Base-by-base conservation (phyloP, 2,888 invertebrate species). In the Bellardia pandia region DNA sequence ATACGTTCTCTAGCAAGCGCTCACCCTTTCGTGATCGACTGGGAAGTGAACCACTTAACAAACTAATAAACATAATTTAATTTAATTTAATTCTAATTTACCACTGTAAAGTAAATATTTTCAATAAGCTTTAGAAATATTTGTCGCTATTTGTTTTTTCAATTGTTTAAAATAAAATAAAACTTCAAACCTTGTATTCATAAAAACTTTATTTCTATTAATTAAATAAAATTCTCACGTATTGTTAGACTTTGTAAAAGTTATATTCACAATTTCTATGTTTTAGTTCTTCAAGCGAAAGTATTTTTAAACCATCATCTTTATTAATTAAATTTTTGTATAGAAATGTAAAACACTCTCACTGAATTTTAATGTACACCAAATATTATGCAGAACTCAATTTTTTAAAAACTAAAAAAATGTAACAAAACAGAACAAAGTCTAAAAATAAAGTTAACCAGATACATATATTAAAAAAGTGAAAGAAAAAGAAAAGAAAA, bases 401-500 rank as follows among this genome's bases (percentile, higher is more conserved):
- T 53, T 68, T 7, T 42, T 16, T 14, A 64, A 51, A 53, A 37
- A 42, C 40, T 4, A 16, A 42, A 42, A n/a, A 13, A 16, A 69
- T 23, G 23, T 23, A 69, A 14, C n/a, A 68, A 30, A 69, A 60
- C 16, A 2, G 7, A 68, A 58, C 51, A 53, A 30, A 33, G 37
- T 51, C 14, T 14, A 40, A 51, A 64, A 56, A 11, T 14, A 30
- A 45, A 23, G 23, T 23, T 23, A 23, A 23, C 23, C 23, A 23
- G 23, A 23, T 23, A 23, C 23, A 23, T 23, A 23, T 23, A 23
- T 23, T 23, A 23, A 16, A 74, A 74, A 81, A 74, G 33, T 81
- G 60, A 77, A 86, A 72, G 62, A 86, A 42, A 69, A 33, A 23
- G 23, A 62, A 60, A 62, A 82, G 37, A 79, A 76, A 37, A 79